phyloP scores from a whole-genome alignment of 2,888 invertebrate species.

The Mythimna albipuncta region DNA sequence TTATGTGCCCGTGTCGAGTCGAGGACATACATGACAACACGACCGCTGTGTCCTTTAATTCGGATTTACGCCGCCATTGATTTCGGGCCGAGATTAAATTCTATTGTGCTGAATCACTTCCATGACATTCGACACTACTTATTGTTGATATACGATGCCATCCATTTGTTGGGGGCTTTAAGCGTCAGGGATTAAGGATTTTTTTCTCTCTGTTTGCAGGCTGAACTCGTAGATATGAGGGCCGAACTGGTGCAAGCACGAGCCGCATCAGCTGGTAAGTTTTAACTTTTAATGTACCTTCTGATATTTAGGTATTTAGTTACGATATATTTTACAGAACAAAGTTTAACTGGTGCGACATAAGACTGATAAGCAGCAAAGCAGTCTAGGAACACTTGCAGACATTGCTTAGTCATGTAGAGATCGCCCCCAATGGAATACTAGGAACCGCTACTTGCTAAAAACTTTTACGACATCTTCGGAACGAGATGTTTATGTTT shows the following conservation, averaged over 20 bases:
- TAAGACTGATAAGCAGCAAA: constrained; percentile 9
- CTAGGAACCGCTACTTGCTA: constrained; percentile 8
- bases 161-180: constrained; percentile 68
- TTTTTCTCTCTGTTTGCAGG: constrained; percentile 89
- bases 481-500: neutral
- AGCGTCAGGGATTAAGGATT: constrained; percentile 63
- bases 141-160: constrained; percentile 78
- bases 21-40: constrained; percentile 57
- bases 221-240: constrained; percentile 94
- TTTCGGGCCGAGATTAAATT: constrained; percentile 78
- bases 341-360: neutral
- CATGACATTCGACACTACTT: constrained; percentile 78
- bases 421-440: constrained; percentile 13
- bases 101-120: constrained; percentile 80
- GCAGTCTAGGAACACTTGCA: constrained; percentile 19
- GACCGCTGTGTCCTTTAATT: constrained; percentile 76
- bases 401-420: constrained; percentile 23
- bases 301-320: neutral
- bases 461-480: constrained; percentile 6
- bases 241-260: constrained; percentile 93
- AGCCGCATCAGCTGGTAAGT: constrained; percentile 85
- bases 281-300: constrained; percentile 5
- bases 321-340: neutral
- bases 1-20: constrained; percentile 76
- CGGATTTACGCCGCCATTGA: constrained; percentile 83